Percentiles rank a stretch among this genome's conserved stretches.
phyloP scores from a whole-genome alignment of 2,113 vertebrate genomes.

The Xenus cinereus region DNA sequence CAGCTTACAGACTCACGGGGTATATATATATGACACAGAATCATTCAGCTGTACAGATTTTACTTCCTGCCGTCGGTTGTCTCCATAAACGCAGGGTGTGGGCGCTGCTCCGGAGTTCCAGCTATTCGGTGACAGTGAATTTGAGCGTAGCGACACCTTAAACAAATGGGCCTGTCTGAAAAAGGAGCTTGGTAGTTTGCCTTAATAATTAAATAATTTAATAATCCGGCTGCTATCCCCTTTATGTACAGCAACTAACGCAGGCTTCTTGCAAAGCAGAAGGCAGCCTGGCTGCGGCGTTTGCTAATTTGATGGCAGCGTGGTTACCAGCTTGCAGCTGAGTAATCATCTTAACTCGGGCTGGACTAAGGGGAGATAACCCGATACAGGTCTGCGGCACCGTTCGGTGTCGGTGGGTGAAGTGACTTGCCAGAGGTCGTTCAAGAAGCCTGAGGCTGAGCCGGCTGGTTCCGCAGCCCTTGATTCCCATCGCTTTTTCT shows the following conservation, averaged over 20 bases:
- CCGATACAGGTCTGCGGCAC: neutral
- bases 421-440: neutral
- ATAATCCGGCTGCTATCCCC: neutral
- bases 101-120: neutral
- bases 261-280: neutral
- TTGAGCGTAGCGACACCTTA: neutral
- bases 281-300: neutral
- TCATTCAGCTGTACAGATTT: neutral
- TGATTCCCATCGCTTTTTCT: neutral
- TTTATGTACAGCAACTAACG: neutral
- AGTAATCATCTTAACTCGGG: neutral
- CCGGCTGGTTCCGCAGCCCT: neutral
- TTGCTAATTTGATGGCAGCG: neutral
- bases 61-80: neutral
- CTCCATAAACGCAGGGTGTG: neutral
- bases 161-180: neutral
- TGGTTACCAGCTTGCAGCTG: neutral
- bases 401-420: neutral
- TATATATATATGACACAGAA: neutral
- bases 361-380: neutral
- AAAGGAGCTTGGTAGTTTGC: too few relatives aligned
- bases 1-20: neutral
- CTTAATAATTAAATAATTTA: too few relatives aligned
- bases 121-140: neutral
- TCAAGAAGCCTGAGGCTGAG: neutral